Conservation (phyloP, 2,797 vertebrate species). For the Pangasius larnaudii region DNA sequence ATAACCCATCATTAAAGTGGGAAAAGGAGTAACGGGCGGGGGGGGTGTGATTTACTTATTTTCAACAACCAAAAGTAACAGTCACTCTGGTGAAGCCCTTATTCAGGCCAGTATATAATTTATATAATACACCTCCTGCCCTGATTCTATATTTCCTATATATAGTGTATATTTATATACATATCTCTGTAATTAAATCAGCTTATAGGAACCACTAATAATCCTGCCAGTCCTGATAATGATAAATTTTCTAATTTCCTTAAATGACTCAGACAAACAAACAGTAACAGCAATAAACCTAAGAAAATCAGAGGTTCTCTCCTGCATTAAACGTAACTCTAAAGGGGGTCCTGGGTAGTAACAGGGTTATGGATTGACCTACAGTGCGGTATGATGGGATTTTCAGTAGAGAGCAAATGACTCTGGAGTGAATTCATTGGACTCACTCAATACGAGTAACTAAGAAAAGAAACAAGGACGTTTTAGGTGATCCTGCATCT, state of each 20-base stretch:
- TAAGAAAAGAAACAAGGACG: not conserved
- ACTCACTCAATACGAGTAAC: not conserved
- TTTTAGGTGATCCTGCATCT: not conserved
- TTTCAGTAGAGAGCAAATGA: not conserved
- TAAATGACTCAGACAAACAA: slow-evolving; percentile 39
- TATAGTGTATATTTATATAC: not conserved
- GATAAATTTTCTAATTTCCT: not conserved
- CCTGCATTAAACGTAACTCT: slow-evolving; percentile 1
- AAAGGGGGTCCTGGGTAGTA: slow-evolving; percentile 31
- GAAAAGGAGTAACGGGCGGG: not conserved
- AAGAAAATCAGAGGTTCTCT: slow-evolving; percentile 65
- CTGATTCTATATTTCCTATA: not conserved
- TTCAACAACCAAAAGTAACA: not conserved
- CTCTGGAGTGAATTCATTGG: not conserved
- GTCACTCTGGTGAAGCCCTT: not conserved
- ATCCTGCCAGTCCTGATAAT: not conserved
- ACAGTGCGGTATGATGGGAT: not conserved
- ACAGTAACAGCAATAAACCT: slow-evolving; percentile 73
- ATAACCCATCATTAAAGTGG: slow-evolving; percentile 8
- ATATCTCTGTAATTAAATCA: not conserved
- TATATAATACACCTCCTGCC: not conserved
- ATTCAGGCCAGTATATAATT: not conserved
- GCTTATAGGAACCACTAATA: not conserved
- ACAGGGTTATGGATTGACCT: slow-evolving; percentile 3
- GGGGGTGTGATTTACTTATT: not conserved